Conservation (phyloP, 2,888 invertebrate genomes). For the Subacronicta megacephala region DNA sequence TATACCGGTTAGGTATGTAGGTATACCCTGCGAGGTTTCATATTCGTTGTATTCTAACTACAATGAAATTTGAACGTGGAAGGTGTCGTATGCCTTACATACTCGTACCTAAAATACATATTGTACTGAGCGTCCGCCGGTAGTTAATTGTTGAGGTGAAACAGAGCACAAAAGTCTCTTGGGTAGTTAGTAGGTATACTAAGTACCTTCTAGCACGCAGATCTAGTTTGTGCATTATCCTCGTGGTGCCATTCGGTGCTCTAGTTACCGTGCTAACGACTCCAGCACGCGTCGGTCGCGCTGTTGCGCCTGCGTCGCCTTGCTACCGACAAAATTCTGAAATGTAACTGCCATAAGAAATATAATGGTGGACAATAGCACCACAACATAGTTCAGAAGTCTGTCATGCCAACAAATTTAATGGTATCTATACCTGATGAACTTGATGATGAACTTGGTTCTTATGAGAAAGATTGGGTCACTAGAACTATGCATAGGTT, state of each 20-base stretch:
- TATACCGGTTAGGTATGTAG: neutral
- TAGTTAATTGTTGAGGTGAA: conserved; percentile 72
- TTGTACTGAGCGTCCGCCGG: conserved; percentile 36
- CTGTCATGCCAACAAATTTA: neutral
- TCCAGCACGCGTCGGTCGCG: conserved; percentile 57
- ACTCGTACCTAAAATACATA: conserved; percentile 20
- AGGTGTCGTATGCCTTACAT: conserved; percentile 35
- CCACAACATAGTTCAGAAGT: neutral
- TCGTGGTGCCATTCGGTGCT: conserved; percentile 65
- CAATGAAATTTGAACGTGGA: conserved; percentile 28
- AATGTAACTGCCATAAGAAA: conserved; percentile 12
- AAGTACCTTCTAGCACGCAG: conserved; percentile 41
- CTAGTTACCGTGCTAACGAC: conserved; percentile 74
- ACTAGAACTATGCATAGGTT: too few relatives aligned
- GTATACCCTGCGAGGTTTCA: conserved; percentile 23
- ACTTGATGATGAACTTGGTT: too few relatives aligned
- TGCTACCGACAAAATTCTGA: conserved; percentile 26
- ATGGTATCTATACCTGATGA: too few relatives aligned
- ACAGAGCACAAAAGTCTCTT: conserved; percentile 80
- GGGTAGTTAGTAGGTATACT: conserved; percentile 35
- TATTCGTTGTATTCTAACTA: conserved; percentile 19
- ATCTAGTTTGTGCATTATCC: conserved; percentile 71
- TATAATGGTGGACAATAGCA: conserved; percentile 12
- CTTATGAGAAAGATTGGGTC: too few relatives aligned
- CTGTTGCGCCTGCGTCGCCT: conserved; percentile 9